Evolutionary conservation across 2,888 invertebrate genomes (phyloP), one percentile per base, ranked within the genome.

Genomic region (Athetis lepigone): DNA sequence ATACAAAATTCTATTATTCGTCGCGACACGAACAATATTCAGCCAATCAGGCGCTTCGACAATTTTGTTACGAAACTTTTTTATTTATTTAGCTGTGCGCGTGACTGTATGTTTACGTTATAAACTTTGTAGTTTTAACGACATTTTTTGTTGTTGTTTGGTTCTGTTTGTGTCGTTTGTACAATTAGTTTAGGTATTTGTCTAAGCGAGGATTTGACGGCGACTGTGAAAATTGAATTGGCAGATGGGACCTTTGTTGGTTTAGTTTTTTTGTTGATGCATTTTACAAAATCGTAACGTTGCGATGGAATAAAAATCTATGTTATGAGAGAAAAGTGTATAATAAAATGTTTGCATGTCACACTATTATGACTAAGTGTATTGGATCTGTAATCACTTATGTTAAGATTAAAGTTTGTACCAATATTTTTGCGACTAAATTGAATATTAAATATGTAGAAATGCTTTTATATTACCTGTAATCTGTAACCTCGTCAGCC

Each of bases 21-120:
- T 61, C 62, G 62, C 55, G 68, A 80, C 74, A 70, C 37, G 18
- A 49, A 49, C 54, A 29, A 59, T 76, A 65, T 79, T 67, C 19
- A 70, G 51, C 49, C 70, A 77, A 74, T 74, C 78, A 74, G 49
- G 43, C 33, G 61, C 55, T 49, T 37, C 37, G 57, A 43, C 39
- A 74, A 77, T 77, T 64, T 59, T 46, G 54, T 70, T 74, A 71
- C 37, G 43, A 33, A 64, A 52, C 59, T 68, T 69, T 80, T 69
- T 74, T 71, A 52, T 62, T 67, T 67, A 39, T 47, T 65, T 55
- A n/a, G 33, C 33, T 11, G 13, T 18, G 27, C 43, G 27, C 70
- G 74, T 80, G 70, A 67, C 80, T 58, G 46, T 39, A 33, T 61
- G 66, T 73, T 64, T 57, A 55, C 36, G 42, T 43, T 64, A 58